Percentiles rank a stretch among this genome's conserved stretches.
Evolutionary conservation across 1,140 invertebrate genomes (phyloP).

Genomic region (Tetramorium simillimum): DNA sequence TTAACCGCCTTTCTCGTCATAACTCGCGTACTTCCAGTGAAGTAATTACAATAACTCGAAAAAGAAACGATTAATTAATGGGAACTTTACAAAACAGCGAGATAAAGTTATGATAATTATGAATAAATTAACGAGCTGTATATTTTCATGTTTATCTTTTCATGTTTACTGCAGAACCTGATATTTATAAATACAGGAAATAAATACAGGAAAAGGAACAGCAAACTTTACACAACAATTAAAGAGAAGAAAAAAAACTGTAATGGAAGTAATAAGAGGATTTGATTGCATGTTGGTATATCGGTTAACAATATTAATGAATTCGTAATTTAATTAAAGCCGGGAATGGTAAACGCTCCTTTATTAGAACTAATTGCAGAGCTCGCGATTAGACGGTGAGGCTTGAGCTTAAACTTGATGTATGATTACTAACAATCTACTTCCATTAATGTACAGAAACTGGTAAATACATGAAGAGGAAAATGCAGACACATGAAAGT

Average conservation of each 20-base stretch:
- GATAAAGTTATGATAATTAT: constrained; percentile 1
- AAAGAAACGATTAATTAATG: not conserved
- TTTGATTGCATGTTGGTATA: not conserved
- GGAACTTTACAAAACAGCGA: not conserved
- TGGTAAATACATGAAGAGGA: not conserved
- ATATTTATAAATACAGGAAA: not conserved
- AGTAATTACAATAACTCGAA: not conserved
- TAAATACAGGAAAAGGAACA: not conserved
- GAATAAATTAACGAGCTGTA: not conserved
- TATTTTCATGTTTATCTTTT: not conserved
- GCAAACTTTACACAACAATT: not conserved
- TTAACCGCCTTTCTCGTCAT: constrained; percentile 8
- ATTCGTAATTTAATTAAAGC: constrained; percentile 43
- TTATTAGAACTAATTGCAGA: constrained; percentile 36
- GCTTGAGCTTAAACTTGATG: constrained; percentile 3
- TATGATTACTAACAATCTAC: not conserved
- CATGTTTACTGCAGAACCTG: not conserved
- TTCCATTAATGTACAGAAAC: not conserved
- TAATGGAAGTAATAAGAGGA: constrained; percentile 5
- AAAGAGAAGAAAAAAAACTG: not conserved
- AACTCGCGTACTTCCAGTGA: not conserved
- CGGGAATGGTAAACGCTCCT: not conserved
- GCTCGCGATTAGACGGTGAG: not conserved
- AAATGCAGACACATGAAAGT: not conserved
- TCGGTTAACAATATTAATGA: constrained; percentile 33